phyloP scores from a whole-genome alignment of 2,113 vertebrate species.

The Alexandromys fortis region DNA sequence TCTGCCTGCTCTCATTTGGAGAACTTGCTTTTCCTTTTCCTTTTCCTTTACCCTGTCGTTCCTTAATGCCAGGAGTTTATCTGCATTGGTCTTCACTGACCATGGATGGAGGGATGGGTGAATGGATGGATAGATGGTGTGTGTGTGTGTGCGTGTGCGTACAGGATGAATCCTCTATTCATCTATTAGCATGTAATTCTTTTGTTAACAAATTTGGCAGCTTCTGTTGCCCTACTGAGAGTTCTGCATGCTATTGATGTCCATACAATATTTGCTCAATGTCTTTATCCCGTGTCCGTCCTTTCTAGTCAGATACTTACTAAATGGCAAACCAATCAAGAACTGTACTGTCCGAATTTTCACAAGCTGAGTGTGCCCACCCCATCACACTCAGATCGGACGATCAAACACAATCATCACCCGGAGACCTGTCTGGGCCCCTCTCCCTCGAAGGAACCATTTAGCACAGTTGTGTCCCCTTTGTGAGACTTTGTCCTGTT shows the following conservation, averaged over 20 bases:
- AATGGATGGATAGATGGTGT: not conserved
- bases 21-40: not conserved
- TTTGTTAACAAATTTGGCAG: not conserved
- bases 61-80: not conserved
- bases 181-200: not conserved
- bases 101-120: not conserved
- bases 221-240: not conserved
- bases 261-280: not conserved
- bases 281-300: not conserved
- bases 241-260: not conserved
- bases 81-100: not conserved
- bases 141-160: rapidly evolving
- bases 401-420: no score
- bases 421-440: rapidly evolving
- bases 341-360: not conserved
- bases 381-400: not conserved
- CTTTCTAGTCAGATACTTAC: not conserved
- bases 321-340: not conserved
- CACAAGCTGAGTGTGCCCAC: not conserved
- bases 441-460: not conserved
- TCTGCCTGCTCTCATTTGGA: not conserved
- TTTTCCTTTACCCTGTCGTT: not conserved
- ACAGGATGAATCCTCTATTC: not conserved
- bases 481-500: not conserved
- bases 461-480: not conserved